phyloP scores from a whole-genome alignment of 2,888 invertebrate species.

The Orchesella flavescens region DNA sequence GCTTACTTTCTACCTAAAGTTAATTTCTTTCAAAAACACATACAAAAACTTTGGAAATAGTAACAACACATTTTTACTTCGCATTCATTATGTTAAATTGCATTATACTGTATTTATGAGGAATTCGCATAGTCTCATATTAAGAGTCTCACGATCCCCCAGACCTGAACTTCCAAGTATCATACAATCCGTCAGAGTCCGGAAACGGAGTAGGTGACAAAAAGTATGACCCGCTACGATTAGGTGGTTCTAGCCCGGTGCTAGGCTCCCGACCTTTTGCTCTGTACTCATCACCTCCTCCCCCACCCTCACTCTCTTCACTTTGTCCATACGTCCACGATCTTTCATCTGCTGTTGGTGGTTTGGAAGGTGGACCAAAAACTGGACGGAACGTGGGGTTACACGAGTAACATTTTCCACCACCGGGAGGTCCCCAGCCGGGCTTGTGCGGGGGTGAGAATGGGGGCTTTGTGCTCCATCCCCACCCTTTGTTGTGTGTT shows the following conservation, averaged over 20 bases:
- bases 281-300: not conserved
- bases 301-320: constrained; percentile 13
- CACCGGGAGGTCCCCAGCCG: constrained; percentile 15
- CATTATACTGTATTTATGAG: too few relatives aligned
- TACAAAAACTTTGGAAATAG: too few relatives aligned
- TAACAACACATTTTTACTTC: too few relatives aligned
- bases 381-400: not conserved
- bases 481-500: not conserved
- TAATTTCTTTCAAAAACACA: too few relatives aligned
- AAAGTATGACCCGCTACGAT: constrained; percentile 7
- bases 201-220: constrained; percentile 49
- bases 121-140: too few relatives aligned
- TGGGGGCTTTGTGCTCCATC: constrained; percentile 28
- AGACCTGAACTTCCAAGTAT: constrained; percentile 36
- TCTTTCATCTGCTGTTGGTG: not conserved
- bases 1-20: too few relatives aligned
- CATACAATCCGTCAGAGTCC: constrained; percentile 49
- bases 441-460: constrained; percentile 39
- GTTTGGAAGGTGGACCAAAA: constrained; percentile 5
- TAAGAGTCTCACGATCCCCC: not conserved
- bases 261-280: not conserved
- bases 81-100: too few relatives aligned
- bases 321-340: constrained; percentile 26
- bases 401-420: not conserved
- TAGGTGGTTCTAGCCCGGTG: not conserved